Conservation (phyloP, 1,140 invertebrate species). For the Heliconius hermathena region DNA sequence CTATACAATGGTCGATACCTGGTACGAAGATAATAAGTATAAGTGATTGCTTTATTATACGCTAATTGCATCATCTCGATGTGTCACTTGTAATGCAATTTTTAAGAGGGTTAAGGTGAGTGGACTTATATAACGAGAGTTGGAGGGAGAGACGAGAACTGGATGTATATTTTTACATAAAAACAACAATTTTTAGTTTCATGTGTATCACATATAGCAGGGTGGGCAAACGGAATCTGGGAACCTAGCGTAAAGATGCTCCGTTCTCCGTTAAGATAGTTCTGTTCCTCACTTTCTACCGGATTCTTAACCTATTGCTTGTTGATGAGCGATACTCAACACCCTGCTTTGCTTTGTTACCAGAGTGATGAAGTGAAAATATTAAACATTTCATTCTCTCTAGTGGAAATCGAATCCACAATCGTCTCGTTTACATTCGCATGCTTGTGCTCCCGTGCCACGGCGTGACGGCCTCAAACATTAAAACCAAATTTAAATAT, state of each 20-base stretch:
- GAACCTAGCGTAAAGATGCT: neutral
- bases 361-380: too few relatives aligned
- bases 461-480: too few relatives aligned
- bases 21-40: constrained; percentile 1
- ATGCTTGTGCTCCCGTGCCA: too few relatives aligned
- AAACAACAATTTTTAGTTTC: too few relatives aligned
- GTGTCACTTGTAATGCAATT: neutral
- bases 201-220: too few relatives aligned
- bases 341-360: too few relatives aligned
- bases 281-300: neutral
- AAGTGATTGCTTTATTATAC: constrained; percentile 14
- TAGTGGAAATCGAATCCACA: too few relatives aligned
- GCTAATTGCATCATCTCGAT: neutral
- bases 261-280: too few relatives aligned
- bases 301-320: neutral
- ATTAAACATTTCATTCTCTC: too few relatives aligned
- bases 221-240: neutral
- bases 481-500: too few relatives aligned
- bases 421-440: too few relatives aligned
- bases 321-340: neutral
- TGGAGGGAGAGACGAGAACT: neutral
- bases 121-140: neutral
- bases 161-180: too few relatives aligned
- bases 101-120: neutral
- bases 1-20: constrained; percentile 1